Percentiles rank a stretch among this genome's conserved stretches.
Evolutionary conservation across 2,113 vertebrate species (phyloP).

Genomic region (Heterocephalus glaber): DNA sequence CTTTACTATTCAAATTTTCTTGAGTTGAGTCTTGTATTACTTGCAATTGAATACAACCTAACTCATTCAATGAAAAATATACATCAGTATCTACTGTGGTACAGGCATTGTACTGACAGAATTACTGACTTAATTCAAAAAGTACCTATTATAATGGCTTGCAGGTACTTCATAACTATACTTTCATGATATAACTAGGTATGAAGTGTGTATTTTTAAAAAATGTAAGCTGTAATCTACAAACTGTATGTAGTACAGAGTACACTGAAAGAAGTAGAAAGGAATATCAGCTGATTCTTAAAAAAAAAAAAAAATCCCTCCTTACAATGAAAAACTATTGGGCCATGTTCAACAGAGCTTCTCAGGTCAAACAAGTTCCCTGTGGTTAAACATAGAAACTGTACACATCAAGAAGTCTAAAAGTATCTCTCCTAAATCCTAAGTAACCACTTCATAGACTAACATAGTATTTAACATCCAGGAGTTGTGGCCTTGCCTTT

Average conservation of each 20-base stretch:
- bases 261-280: not conserved
- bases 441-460: slow-evolving; percentile 10
- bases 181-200: not conserved
- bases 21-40: slow-evolving; percentile 13
- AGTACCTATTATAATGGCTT: not conserved
- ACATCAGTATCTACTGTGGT: not conserved
- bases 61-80: not conserved
- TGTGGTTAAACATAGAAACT: not conserved
- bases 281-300: not conserved
- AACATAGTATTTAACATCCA: not conserved
- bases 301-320: not conserved
- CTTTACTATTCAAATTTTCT: slow-evolving; percentile 31
- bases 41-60: slow-evolving; percentile 19
- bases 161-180: not conserved
- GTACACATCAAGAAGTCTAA: not conserved
- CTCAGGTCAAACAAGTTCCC: not conserved
- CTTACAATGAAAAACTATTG: not conserved
- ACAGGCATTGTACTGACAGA: not conserved
- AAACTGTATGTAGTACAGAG: not conserved
- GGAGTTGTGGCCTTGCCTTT: not conserved
- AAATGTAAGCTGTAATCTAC: slow-evolving; percentile 8
- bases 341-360: not conserved
- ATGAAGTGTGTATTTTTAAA: not conserved
- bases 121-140: slow-evolving; percentile 42
- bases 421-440: not conserved